phyloP scores from a whole-genome alignment of 1,140 invertebrate species.

The Rhysida immarginata region DNA sequence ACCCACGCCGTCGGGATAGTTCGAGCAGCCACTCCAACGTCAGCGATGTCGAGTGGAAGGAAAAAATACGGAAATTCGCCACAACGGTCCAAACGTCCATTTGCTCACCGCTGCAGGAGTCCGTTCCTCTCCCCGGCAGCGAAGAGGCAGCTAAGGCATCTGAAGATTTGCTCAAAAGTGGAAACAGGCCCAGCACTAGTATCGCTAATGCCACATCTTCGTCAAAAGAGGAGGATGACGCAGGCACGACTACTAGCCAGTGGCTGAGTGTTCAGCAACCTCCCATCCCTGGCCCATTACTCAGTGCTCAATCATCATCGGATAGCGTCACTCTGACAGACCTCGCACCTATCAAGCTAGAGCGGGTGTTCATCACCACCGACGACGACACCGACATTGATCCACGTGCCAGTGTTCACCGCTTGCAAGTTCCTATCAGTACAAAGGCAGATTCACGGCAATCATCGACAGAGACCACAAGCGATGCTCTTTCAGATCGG shows the following conservation, averaged over 20 bases:
- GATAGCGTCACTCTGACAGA: background rate
- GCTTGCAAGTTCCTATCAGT: background rate
- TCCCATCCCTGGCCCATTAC: background rate
- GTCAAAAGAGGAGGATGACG: background rate
- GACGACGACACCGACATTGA: background rate
- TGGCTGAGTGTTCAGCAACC: background rate
- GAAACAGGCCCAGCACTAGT: background rate
- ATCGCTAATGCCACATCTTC: background rate
- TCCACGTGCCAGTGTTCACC: background rate
- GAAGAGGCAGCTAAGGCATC: background rate
- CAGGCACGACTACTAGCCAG: background rate
- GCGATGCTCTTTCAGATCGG: background rate
- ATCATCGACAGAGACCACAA: constrained; percentile 2
- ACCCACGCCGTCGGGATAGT: background rate
- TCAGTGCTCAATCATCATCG: background rate
- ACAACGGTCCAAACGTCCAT: constrained; percentile 2
- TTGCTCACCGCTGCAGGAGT: constrained; percentile 1
- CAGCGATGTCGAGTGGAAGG: constrained; percentile 1
- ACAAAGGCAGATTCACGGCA: constrained; percentile 2
- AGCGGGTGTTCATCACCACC: background rate
- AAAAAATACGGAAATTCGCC: background rate
- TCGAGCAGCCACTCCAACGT: background rate
- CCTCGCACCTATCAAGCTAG: background rate
- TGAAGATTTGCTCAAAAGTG: background rate
- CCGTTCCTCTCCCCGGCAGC: background rate